Base-by-base conservation (phyloP, 2,888 invertebrate species). In the Callosobruchus maculatus region DNA sequence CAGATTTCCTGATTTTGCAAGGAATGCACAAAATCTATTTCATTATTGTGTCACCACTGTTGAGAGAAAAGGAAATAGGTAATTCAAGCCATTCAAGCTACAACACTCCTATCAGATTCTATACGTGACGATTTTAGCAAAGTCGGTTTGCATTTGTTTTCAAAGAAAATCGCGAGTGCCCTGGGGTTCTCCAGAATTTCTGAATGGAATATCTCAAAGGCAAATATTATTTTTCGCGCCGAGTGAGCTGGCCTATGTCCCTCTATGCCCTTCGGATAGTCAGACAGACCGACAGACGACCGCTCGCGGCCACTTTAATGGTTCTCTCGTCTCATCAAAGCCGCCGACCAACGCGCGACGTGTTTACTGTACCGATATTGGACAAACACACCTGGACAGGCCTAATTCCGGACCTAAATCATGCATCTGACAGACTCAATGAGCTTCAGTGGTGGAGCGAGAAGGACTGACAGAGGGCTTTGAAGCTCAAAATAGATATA, bases 381-480 rank as follows among this genome's bases (percentile, higher is more conserved):
- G 81, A 83, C 82, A 86, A 86, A 86, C 84, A 86, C 86, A 86
- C 86, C 86, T 86, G 86, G 86, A 84, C 76, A 80, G 76, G 83
- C 85, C 85, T 84, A 85, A 85, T 85, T 86, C 85, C 84, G 0
- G 49, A 49, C 49, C 49, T 49, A 49, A 49, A 49, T 49, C 49
- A 49, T 49, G 49, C 49, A 18, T 49, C 13, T 49, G 49, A 49
- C 49, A 49, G 49, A 7, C 49, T 49, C 49, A 49, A 49, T 18
- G 49, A 49, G 49, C 13, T 1, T 49, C 49, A 49, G 49, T 49
- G 13, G 49, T 49, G 18, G 49, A 49, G 18, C 3, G 18, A 49
- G 13, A 7, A 18, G 3, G 49, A 18, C 13, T 49, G 49, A n/a
- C n/a, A n/a, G 13, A 49, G 13, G 49, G 49, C 7, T 2, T 26